A percentile compares a stretch with the other conserved stretches of the same genome.
These are phyloP conservation scores for Marmota flaviventris DNA, from an alignment of 2,113 vertebrate genomes.

Conservation along the genomic window DNA sequence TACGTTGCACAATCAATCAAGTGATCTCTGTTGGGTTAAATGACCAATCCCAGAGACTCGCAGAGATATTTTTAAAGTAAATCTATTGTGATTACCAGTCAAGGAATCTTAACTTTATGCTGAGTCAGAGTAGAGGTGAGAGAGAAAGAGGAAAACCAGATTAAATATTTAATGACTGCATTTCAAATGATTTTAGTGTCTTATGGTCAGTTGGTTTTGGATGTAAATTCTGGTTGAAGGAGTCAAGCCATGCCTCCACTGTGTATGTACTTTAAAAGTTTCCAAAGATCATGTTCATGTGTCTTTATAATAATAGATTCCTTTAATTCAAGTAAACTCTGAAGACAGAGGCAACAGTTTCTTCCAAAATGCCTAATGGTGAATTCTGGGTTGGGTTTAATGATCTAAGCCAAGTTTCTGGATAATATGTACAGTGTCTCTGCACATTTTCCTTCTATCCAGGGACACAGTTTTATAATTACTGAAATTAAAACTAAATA, in stretches of 20 bases:
- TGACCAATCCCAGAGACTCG: slow-evolving; percentile 53
- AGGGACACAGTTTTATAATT: background rate
- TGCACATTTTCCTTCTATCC: background rate
- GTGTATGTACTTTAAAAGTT: background rate
- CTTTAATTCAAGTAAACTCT: background rate
- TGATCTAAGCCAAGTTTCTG: background rate
- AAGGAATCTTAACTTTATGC: slow-evolving; percentile 29
- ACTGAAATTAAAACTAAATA: slow-evolving; percentile 46
- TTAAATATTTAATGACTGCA: slow-evolving; percentile 74
- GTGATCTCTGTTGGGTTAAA: slow-evolving; percentile 23
- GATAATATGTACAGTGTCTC: background rate
- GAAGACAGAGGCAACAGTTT: background rate
- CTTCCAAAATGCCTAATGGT: background rate
- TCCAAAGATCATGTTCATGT: slow-evolving; percentile 11
- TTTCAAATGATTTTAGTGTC: slow-evolving; percentile 38
- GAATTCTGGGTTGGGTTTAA: background rate
- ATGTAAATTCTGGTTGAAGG: slow-evolving; percentile 64
- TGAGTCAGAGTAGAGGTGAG: slow-evolving; percentile 58
- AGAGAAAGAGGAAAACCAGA: slow-evolving; percentile 45
- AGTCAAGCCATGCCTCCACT: background rate
- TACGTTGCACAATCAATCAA: slow-evolving; percentile 4
- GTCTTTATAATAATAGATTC: slow-evolving; percentile 35
- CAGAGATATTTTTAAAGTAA: slow-evolving; percentile 55
- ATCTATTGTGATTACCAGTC: slow-evolving; percentile 57
- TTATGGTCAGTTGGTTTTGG: background rate